Evolutionary conservation across 1,140 invertebrate genomes (phyloP), one percentile per base, ranked within the genome.

Genomic region (Hestina assimilis): DNA sequence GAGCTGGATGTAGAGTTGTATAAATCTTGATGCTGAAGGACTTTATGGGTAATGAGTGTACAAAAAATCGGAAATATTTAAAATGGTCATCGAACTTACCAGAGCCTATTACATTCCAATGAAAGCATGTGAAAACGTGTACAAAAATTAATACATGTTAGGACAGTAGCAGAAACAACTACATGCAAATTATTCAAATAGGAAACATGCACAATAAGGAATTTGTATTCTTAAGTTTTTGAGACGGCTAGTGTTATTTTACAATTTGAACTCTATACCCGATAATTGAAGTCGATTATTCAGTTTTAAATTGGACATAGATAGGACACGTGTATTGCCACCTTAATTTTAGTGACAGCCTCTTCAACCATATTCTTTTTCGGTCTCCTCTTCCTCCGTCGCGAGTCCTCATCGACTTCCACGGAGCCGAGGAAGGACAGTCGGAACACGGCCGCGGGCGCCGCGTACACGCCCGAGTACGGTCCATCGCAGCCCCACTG

Each of bases 341-440:
- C 96, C 95, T 99, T 98, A 74, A 99, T 97, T 90, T 97, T 95
- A 75, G 95, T 95, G 75, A 99, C 97, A 74, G 97, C 97, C 89
- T 99, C 96, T 90, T 98, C 97, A 66, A 98, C 97, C 93, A 96
- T 96, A 90, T 94, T 92, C 91, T 96, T 96, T 92, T 95, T 96
- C 89, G 93, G 93, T 70, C 94, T 90, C 87, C 93, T 94, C 78
- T 93, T 92, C 63, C 92, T 87, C 63, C 93, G 91, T 55, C 92
- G 89, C 80, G 92, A 92, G 83, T 94, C 93, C 91, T 95, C 95
- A 78, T 95, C 94, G 74, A 95, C 93, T 89, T 95, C 94, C 85
- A 95, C 93, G 66, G 94, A 95, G 84, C 95, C 95, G 68, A 95
- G 92, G 91, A 95, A 95, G 67, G 92, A 91, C 62, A 95, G 93